phyloP scores from a whole-genome alignment of 2,797 vertebrate species.

The Spatula versicolor region DNA sequence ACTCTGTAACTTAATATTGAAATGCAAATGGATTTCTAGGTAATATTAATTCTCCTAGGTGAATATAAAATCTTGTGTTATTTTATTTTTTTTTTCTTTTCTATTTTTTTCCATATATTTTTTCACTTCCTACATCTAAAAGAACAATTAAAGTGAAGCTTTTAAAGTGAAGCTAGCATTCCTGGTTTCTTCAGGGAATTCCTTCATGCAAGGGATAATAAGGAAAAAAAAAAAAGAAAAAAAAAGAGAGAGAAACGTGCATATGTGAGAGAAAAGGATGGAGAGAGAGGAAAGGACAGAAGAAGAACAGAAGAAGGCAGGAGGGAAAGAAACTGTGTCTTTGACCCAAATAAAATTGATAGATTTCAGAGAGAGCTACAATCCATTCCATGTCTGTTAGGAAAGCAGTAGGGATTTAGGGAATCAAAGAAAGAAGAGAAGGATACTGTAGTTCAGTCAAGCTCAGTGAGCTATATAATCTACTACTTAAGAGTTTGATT shows the following conservation, averaged over 20 bases:
- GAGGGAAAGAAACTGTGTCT: background rate
- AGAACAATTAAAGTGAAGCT: background rate
- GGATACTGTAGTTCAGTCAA: background rate
- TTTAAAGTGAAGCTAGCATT: background rate
- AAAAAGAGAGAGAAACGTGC: accelerated
- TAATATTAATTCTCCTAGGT: background rate
- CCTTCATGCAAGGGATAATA: background rate
- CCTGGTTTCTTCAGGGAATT: background rate
- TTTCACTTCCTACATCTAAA: background rate
- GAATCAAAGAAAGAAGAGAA: background rate
- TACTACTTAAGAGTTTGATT: constrained; percentile 41
- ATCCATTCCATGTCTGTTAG: background rate
- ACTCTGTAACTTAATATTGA: background rate
- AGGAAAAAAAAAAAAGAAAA: background rate
- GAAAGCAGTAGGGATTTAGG: constrained; percentile 11
- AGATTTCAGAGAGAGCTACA: background rate
- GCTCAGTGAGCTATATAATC: constrained; percentile 33
- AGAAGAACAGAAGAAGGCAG: background rate
- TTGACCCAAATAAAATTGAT: background rate
- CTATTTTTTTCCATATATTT: background rate
- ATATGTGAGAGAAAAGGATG: background rate
- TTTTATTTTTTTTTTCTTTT: background rate
- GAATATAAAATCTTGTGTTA: background rate
- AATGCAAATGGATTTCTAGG: background rate
- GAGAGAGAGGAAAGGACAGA: background rate